phyloP scores from a whole-genome alignment of 2,888 invertebrate genomes.

The Oscheius sp. region DNA sequence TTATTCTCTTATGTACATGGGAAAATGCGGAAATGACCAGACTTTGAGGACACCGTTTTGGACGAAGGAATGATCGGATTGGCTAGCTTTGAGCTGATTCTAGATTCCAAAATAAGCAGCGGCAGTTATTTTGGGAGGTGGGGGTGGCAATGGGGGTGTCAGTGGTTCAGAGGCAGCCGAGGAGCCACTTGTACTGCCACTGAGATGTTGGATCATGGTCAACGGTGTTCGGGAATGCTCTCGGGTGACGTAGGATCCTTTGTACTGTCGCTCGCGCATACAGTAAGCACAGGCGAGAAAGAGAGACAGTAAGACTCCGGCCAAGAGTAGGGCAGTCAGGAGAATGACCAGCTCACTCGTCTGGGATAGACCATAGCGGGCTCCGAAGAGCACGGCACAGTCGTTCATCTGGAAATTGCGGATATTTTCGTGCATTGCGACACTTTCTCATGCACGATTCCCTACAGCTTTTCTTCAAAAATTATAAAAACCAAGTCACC shows the following conservation, averaged over 20 bases:
- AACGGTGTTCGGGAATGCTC: constrained; percentile 65
- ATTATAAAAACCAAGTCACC: no score
- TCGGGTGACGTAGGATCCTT: constrained; percentile 67
- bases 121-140: constrained; percentile 49
- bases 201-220: constrained; percentile 57
- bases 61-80: constrained; percentile 22
- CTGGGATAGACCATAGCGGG: constrained; percentile 71
- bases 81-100: neutral
- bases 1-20: constrained; percentile 20
- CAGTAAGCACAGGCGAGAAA: constrained; percentile 64
- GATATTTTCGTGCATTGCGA: neutral
- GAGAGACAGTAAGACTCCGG: constrained; percentile 59
- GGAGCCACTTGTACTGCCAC: constrained; percentile 44
- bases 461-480: neutral
- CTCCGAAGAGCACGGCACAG: constrained; percentile 71
- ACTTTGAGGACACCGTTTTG: constrained; percentile 32
- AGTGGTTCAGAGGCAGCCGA: constrained; percentile 43
- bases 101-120: constrained; percentile 58
- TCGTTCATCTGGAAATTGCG: constrained; percentile 65
- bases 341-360: constrained; percentile 62
- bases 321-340: constrained; percentile 61
- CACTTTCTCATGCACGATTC: neutral
- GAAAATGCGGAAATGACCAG: constrained; percentile 25
- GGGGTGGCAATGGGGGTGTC: constrained; percentile 52
- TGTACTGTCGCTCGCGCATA: constrained; percentile 57